phyloP scores from a whole-genome alignment of 2,797 vertebrate species.

The Paedocypris micromegethes region DNA sequence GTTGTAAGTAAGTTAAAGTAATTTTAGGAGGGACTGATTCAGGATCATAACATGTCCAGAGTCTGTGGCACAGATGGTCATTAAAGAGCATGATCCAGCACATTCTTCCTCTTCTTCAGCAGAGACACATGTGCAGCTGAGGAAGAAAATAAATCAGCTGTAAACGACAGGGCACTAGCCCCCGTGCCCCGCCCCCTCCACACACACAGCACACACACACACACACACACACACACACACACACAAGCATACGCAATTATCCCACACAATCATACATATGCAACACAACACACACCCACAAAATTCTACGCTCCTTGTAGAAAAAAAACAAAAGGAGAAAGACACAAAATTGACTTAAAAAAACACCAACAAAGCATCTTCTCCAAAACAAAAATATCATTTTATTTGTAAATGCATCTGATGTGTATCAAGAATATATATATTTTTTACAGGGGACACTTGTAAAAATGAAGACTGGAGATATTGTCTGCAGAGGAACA shows the following conservation, averaged over 20 bases:
- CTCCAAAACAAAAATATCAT: conserved; percentile 51
- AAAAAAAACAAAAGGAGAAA: background rate
- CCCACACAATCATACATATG: too few species aligned
- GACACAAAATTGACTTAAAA: background rate
- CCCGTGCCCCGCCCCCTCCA: too few species aligned
- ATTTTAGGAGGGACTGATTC: too few species aligned
- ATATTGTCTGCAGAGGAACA: conserved; percentile 70
- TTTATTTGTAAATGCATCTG: conserved; percentile 97
- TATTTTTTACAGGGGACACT: conserved; percentile 74
- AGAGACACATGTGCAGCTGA: conserved; percentile 28
- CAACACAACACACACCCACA: too few species aligned
- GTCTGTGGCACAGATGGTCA: conserved; percentile 25
- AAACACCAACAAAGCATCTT: background rate
- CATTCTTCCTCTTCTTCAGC: conserved; percentile 29
- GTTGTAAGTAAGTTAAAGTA: too few species aligned
- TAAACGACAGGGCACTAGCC: conserved; percentile 1
- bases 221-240: too few species aligned
- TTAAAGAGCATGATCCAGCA: conserved; percentile 20
- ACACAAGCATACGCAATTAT: too few species aligned
- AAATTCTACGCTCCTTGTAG: too few species aligned
- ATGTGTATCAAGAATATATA: conserved; percentile 71
- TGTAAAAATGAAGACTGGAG: conserved; percentile 68
- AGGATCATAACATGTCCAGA: background rate
- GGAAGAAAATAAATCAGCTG: conserved; percentile 1
- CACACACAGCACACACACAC: too few species aligned